These are phyloP conservation scores for Periphyllus acericola DNA, from an alignment of 2,888 invertebrate genomes.

Conservation along the genomic window DNA sequence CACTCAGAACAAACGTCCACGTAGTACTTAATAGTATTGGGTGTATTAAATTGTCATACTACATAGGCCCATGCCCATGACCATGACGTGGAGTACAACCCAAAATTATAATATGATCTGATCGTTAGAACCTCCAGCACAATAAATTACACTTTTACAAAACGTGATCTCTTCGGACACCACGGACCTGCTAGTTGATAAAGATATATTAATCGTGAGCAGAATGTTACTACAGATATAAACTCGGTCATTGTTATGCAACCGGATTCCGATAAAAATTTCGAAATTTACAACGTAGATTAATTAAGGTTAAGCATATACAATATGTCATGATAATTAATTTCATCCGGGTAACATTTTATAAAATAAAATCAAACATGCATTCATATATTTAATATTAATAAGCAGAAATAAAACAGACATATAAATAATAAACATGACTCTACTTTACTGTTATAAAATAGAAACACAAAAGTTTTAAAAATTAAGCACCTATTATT, in stretches of 20 bases:
- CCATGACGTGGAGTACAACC: no score
- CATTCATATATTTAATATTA: not conserved
- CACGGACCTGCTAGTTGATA: not conserved
- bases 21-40: no score
- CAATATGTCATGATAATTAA: not conserved
- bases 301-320: not conserved
- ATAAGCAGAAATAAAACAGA: not conserved
- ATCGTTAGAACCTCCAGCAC: not conserved
- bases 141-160: constrained; percentile 13
- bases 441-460: not conserved
- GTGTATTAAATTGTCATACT: no score
- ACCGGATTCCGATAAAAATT: constrained; percentile 39
- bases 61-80: no score
- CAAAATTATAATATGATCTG: not conserved
- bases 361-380: not conserved
- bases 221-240: constrained; percentile 21
- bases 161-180: constrained; percentile 28
- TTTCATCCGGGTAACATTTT: not conserved
- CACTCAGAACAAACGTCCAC: no score
- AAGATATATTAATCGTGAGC: constrained; percentile 39
- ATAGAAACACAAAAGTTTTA: not conserved
- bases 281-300: constrained; percentile 1
- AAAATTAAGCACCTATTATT: no score
- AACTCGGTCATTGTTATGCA: constrained; percentile 33
- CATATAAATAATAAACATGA: not conserved